Base-by-base conservation (phyloP, 1,140 invertebrate genomes). In the Gryllus bimaculatus region DNA sequence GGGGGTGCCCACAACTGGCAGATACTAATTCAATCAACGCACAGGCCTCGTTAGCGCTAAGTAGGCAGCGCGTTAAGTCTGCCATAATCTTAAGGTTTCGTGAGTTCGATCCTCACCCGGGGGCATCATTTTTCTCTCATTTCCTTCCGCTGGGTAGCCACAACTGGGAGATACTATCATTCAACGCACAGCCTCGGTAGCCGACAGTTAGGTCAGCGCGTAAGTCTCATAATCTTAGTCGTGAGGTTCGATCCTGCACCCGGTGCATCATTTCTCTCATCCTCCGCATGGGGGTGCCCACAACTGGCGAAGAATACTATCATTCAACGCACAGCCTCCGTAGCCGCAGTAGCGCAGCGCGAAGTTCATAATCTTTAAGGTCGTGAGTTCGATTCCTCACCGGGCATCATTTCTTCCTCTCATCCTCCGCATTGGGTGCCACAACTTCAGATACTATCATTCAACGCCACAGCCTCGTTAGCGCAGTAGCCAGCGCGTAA, bases 161-260 rank as follows among this genome's bases (percentile, higher is more conserved):
- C n/a, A n/a, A n/a, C 26, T 39, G 26, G 26, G 90, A 90, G 92
- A 92, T 39, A 39, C 1, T 2, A 39, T 5, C 5, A 39, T 2
- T 39, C 26, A 39, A 5, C 1, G 5, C 26, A 5, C 26, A 1
- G 92, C 92, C 91, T 94, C 92, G 92, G 92, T 95, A 90, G 93
- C 93, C n/a, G n/a, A 93, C 93, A 95, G 93, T n/a, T 93, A 92
- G 93, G 94, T n/a, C 90, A 95, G 94, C 93, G 93, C 94, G 94
- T 95, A 93, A 95, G 94, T 95, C 94, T 95, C 93, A 95, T 95
- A 95, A 95, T 95, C 93, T 95, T 93, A 93, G 94, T 95, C 94
- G 93, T 95, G 93, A 94, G n/a, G 93, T 95, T 95, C 93, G 93
- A 95, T 93, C 93, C 94, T 95, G 93, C 95, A 93, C 90, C 91